Evolutionary conservation across 2,888 invertebrate genomes (phyloP), one percentile per base, ranked within the genome.

Genomic region (Drosophila aldrichi): DNA sequence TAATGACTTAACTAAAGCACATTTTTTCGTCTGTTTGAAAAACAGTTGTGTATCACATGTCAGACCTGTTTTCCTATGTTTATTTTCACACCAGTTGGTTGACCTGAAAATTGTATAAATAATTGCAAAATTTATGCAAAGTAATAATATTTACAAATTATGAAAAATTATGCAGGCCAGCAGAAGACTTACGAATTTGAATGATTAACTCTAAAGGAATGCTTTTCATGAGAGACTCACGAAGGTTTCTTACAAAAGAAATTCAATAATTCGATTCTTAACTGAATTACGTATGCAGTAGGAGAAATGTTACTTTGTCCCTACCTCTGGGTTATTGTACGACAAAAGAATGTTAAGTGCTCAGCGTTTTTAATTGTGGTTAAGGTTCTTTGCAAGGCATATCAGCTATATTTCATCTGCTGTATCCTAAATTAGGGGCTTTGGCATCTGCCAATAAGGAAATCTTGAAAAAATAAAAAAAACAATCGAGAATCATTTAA

Each of bases 261-360:
- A 49, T 49, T 34, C 14, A 20, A 32, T 20, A 14, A 49, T 49
- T 18, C 18, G 20, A 20, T 20, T 49, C 18, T 25, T 29, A n/a
- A 55, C 18, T 40, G 18, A 40, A 55, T 55, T 55, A 55, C 14
- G 54, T 55, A 55, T 55, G 54, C 54, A 14, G 38, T 14, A 40
- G 3, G 54, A 29, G 54, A 29, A 40, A 29, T 52, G 36, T 36
- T 20, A 49, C 49, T 49, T 34, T 49, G 49, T 36, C 20, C 36
- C 32, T 34, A 34, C 51, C 36, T 14, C 32, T 36, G 34, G 51
- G 34, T 36, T 22, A 52, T 16, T 34, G 22, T 40, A 55, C 54
- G 54, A 29, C 18, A 8, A 55, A n/a, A 29, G 40, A 55, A 55
- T 40, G 18, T 18, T 55, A 55, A 25, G 54, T 55, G 54, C 38